Conservation (phyloP, 2,888 invertebrate species). For the Dasypolia templi region DNA sequence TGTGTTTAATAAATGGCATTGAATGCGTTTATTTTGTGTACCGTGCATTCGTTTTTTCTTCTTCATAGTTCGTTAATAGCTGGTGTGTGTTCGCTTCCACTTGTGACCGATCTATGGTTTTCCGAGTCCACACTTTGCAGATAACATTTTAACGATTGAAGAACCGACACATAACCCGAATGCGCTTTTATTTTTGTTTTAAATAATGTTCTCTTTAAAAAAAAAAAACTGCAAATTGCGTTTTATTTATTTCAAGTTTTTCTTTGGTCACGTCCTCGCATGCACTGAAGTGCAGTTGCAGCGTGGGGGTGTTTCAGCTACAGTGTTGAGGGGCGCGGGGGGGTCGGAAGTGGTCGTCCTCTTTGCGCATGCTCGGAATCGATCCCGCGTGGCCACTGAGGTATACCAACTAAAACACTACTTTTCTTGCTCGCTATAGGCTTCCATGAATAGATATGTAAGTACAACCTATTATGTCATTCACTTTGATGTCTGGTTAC, state of each 20-base stretch:
- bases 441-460: constrained; percentile 72
- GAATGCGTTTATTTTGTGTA: constrained; percentile 73
- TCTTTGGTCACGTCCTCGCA: constrained; percentile 80
- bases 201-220: constrained; percentile 25
- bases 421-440: constrained; percentile 70
- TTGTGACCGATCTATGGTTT: constrained; percentile 64
- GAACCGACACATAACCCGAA: constrained; percentile 44
- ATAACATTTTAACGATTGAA: constrained; percentile 59
- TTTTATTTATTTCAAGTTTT: constrained; percentile 76
- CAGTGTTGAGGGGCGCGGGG: constrained; percentile 73
- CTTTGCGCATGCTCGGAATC: constrained; percentile 87
- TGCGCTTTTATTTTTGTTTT: constrained; percentile 52
- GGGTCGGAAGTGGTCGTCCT: constrained; percentile 75
- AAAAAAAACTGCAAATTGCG: constrained; percentile 53
- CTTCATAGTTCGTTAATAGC: constrained; percentile 86
- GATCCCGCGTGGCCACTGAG: constrained; percentile 85
- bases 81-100: constrained; percentile 64
- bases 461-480: constrained; percentile 86
- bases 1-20: constrained; percentile 71
- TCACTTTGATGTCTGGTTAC: constrained; percentile 85
- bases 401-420: constrained; percentile 77
- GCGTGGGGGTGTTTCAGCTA: constrained; percentile 70
- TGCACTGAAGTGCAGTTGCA: constrained; percentile 90
- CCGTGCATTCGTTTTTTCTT: constrained; percentile 84
- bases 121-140: constrained; percentile 50